Conservation (phyloP, 2,797 vertebrate species). For the Melanotaenia nigrans region DNA sequence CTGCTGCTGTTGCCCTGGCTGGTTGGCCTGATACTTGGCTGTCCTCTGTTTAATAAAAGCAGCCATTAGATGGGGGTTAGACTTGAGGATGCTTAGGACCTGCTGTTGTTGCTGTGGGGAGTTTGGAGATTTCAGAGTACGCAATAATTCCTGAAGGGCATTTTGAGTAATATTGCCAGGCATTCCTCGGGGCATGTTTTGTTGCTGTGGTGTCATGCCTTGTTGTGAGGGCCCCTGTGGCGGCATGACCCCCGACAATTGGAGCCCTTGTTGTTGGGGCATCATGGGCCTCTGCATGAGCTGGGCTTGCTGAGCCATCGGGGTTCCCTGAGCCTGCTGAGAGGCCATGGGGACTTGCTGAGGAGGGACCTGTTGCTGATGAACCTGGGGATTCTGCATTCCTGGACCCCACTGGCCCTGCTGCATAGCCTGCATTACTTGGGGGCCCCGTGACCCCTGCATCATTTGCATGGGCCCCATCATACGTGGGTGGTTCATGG, state of each 20-base stretch:
- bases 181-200: slow-evolving; percentile 85
- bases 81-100: slow-evolving; percentile 97
- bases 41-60: slow-evolving; percentile 99
- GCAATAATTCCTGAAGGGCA: slow-evolving; percentile 93
- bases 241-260: slow-evolving; percentile 77
- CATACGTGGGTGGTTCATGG: slow-evolving; percentile 88
- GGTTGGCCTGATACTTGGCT: slow-evolving; percentile 94
- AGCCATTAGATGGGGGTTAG: slow-evolving; percentile 98
- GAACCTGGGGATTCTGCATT: slow-evolving; percentile 83
- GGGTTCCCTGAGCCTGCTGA: slow-evolving; percentile 75
- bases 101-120: slow-evolving; percentile 98
- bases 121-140: slow-evolving; percentile 95
- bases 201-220: slow-evolving; percentile 81
- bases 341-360: slow-evolving; percentile 73
- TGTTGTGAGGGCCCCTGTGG: slow-evolving; percentile 84
- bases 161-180: slow-evolving; percentile 90
- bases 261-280: slow-evolving; percentile 79
- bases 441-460: slow-evolving; percentile 86
- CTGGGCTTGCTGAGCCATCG: slow-evolving; percentile 70
- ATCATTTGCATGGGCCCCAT: slow-evolving; percentile 90
- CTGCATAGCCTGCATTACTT: slow-evolving; percentile 88
- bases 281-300: slow-evolving; percentile 82
- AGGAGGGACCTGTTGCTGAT: slow-evolving; percentile 65
- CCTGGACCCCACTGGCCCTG: slow-evolving; percentile 90
- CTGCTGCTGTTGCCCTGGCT: slow-evolving; percentile 78